Base-by-base conservation (phyloP, 2,888 invertebrate species). In the Lordiphosa andalusiaca region DNA sequence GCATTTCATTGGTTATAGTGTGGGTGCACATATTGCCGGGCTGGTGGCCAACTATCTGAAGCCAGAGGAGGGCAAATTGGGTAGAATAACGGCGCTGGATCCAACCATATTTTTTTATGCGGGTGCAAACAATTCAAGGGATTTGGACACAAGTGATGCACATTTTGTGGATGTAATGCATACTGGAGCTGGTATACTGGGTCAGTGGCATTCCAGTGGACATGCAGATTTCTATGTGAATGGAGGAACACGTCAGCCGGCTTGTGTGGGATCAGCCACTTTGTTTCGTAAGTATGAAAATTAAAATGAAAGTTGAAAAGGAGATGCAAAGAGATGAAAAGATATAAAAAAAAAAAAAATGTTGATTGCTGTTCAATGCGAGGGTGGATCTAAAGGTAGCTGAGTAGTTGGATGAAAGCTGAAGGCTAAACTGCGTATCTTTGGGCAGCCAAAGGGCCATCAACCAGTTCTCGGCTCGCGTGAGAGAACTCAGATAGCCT, bases 161-260 rank as follows among this genome's bases (percentile, higher is more conserved):
- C 92, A 94, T 77, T 96, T 96, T 82, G 95, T 96, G 42, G 96
- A 96, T 86, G 93, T 94, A 56, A 87, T 96, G 23, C 96, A 96
- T 87, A 96, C 96, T 0, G 96, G 95, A 0, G 96, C 96, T 0
- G 96, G 96, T 0, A 95, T 96, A 68, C 91, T 96, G 23, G 96
- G 96, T 0, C 96, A 96, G 85, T 96, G 96, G 95, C 95, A 96
- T 3, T 95, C 95, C 0, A 95, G 94, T 68, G 96, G 96, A 0
- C 96, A 96, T 86, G 96, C 95, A 0, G 96, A 96, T 88, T 96
- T 95, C 88, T 96, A 96, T 88, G 94, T 96, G 47, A 96, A 96
- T 83, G 96, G 96, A 0, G 90, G 96, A 21, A 95, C 95, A 33
- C 95, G 95, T 84, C 96, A 96, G 80, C 96, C 96, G 0, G 96